Evolutionary conservation across 2,888 invertebrate species (phyloP), one percentile per base, ranked within the genome.

Genomic region (Slavum lentiscoides): DNA sequence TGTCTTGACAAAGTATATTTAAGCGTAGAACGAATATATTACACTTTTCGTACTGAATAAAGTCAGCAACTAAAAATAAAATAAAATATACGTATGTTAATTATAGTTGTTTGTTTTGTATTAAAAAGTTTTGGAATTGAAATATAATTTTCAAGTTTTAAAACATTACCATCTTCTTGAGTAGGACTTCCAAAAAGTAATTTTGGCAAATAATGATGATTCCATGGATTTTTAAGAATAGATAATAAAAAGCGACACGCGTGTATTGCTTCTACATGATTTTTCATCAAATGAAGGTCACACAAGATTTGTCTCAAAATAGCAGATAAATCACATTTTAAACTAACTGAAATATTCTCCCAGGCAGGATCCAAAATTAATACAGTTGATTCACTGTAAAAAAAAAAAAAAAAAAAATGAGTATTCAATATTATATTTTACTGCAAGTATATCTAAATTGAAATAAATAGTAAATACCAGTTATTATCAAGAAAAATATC

Each of bases 211-310:
- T 8, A 43, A 59, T 43, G 37, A 58, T 80, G 23, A 58, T 55
- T 9, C 80, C 80, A 80, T 0, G 80, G 80, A 23, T 64, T 43
- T 19, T 64, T 58, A 21, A 80, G 23, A 23, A 64, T 4, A 58
- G 58, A 21, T 37, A 80, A 0, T 23, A 80, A 23, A 39, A 15
- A 64, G 8, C 30, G 8, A 58, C 72, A 80, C 30, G 8, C 1
- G n/a, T 30, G 66, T 13, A 43, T 30, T 72, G 64, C 23, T 0
- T 66, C 64, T 30, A 13, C 0, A n/a, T n/a, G 39, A 58, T 15
- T 37, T 23, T 58, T 66, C 2, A 23, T 23, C 1, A 1, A 7
- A n/a, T 80, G 13, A 5, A 72, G 30, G 0, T 0, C 17, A 2
- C 6, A 1, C 1, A 30, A n/a, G 3, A 80, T 72, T 17, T 43